Base-by-base conservation (phyloP, 2,113 vertebrate species). In the Carassius gibelio region DNA sequence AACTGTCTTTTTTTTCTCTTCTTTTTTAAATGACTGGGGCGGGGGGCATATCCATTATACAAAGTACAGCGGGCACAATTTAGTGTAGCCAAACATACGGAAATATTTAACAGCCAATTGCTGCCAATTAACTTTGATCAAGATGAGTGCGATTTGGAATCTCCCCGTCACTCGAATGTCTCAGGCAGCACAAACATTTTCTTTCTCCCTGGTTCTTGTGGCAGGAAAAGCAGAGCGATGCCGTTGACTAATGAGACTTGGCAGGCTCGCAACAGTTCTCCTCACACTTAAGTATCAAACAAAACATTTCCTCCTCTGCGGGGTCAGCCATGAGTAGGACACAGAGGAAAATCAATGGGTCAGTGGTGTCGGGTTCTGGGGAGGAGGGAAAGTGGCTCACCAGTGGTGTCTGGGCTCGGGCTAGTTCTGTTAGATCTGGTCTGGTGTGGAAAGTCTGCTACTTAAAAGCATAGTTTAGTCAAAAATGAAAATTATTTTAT, bases 51-150 rank as follows among this genome's bases (percentile, higher is more conserved):
- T 96, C 95, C 95, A 95, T 97, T 97, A 96, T 97, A 97, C 94
- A 96, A 96, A 96, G 96, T 95, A 95, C 95, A 95, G 96, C 95
- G 95, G 94, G 88, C 94, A 94, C 95, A 93, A 96, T 96, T 95
- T 94, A 92, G 92, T 92, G 94, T 92, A 94, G 93, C 93, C 92
- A 93, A 95, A 96, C 98, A 99, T 97, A 94, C 97, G 97, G 98
- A 96, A 98, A 97, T 97, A 99, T 97, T 99, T 98, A 98, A 96
- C 93, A 95, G 94, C 94, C 97, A 98, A 99, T 98, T 99, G 96
- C 94, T 96, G 94, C 95, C 96, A 97, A 99, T 99, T 98, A 98
- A 98, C 96, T 99, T 97, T 98, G 97, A 99, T 97, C 96, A 96
- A 93, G 86, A 94, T 91, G 95, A 95, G 94, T 95, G 95, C 92